phyloP scores from a whole-genome alignment of 1,140 invertebrate genomes.

The Tribolium madens region DNA sequence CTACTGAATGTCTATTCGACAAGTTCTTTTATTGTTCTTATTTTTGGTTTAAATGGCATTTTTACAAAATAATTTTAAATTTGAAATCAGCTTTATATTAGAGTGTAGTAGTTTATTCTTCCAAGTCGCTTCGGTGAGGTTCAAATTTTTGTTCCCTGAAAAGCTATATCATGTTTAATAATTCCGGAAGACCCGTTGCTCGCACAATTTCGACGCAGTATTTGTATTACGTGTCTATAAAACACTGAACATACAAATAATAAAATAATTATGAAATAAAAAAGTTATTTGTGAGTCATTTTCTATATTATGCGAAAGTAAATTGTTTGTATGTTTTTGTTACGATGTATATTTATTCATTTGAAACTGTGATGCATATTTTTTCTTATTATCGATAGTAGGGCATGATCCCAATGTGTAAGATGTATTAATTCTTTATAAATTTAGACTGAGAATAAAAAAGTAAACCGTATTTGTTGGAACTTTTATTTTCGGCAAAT shows the following conservation, averaged over 20 bases:
- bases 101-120: no score
- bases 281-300: background rate
- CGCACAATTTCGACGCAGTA: background rate
- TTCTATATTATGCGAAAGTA: background rate
- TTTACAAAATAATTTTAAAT: no score
- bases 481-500: slow-evolving; percentile 30
- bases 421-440: slow-evolving; percentile 33
- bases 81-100: no score
- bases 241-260: background rate
- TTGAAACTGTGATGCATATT: slow-evolving; percentile 35
- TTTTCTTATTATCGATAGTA: slow-evolving; percentile 5
- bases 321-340: slow-evolving; percentile 21
- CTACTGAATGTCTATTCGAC: no score
- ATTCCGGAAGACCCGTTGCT: no score
- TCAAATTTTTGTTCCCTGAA: no score
- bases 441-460: slow-evolving; percentile 34
- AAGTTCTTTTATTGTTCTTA: no score
- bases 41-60: no score
- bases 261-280: background rate
- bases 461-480: background rate
- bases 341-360: slow-evolving; percentile 28
- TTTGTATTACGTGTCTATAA: background rate
- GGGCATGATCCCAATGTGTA: slow-evolving; percentile 4
- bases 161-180: no score
- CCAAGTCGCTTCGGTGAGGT: no score